Evolutionary conservation across 2,888 invertebrate genomes (phyloP).

Genomic region (Hyposoter didymator): DNA sequence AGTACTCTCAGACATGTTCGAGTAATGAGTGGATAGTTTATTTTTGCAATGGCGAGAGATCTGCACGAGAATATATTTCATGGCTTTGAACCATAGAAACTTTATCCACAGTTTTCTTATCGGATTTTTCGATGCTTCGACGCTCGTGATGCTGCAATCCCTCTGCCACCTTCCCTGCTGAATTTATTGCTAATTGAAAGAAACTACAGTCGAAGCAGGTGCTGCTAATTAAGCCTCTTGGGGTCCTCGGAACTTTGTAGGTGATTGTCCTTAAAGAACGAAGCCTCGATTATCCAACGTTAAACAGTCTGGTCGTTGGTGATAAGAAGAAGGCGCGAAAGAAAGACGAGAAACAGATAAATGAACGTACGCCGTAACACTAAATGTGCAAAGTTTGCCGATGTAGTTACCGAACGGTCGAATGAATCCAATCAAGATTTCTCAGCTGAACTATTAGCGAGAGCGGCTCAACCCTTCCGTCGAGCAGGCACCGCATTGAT

Average conservation of each 20-base stretch:
- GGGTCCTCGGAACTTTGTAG: neutral
- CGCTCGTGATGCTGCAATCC: neutral
- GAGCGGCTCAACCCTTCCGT: constrained; percentile 43
- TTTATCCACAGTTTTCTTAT: neutral
- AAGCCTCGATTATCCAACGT: neutral
- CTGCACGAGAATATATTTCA: neutral
- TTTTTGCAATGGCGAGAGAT: neutral
- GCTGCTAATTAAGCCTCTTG: neutral
- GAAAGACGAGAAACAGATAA: constrained; percentile 5
- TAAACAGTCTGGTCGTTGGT: neutral
- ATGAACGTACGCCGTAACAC: constrained; percentile 50
- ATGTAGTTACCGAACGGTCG: constrained; percentile 79
- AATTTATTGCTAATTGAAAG: neutral
- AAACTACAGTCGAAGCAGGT: neutral
- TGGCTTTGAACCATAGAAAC: neutral
- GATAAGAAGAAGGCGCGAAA: neutral
- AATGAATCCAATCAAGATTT: constrained; percentile 79
- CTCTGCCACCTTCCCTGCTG: neutral
- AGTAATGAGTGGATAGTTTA: neutral
- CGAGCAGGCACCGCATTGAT: constrained; percentile 61
- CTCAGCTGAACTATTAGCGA: constrained; percentile 76
- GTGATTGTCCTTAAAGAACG: neutral
- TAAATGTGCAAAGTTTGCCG: constrained; percentile 82
- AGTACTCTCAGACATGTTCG: neutral
- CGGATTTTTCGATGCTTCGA: neutral